A percentile compares a stretch with the other conserved stretches of the same genome.
These are phyloP conservation scores for Exaiptasia diaphana DNA, from an alignment of 64 coral and sea anemone species.

Conservation along the genomic window DNA sequence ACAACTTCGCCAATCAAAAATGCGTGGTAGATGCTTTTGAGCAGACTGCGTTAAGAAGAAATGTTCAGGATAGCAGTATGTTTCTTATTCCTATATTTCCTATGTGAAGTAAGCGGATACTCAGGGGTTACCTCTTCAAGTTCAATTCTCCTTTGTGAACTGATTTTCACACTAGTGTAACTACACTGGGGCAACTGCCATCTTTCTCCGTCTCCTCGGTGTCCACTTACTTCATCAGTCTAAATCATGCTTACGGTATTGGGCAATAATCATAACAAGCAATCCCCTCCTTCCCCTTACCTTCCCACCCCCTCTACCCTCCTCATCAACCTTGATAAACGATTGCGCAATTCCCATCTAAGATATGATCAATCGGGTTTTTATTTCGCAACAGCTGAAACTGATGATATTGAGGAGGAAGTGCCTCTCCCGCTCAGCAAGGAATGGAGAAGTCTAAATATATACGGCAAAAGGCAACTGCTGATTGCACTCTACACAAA, in stretches of 20 bases:
- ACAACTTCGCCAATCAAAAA: neutral
- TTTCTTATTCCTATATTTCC: no score
- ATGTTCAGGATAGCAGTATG: no score
- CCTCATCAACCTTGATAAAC: neutral
- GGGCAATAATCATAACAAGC: no score
- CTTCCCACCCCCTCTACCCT: no score
- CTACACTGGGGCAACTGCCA: neutral
- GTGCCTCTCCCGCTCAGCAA: neutral
- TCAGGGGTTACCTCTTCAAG: no score
- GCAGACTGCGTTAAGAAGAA: no score
- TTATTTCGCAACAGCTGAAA: neutral
- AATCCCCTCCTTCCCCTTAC: no score
- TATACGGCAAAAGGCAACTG: neutral
- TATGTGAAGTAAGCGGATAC: no score
- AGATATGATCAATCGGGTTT: neutral
- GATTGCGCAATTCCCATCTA: neutral
- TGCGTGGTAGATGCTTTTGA: neutral
- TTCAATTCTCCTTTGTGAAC: no score
- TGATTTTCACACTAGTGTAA: no score
- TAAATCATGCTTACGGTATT: no score
- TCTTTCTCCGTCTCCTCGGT: neutral
- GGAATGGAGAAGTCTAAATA: neutral
- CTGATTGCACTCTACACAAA: neutral
- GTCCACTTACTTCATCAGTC: no score
- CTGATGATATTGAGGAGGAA: neutral